Evolutionary conservation across 2,888 invertebrate genomes (phyloP).

Genomic region (Strigamia crassipes): DNA sequence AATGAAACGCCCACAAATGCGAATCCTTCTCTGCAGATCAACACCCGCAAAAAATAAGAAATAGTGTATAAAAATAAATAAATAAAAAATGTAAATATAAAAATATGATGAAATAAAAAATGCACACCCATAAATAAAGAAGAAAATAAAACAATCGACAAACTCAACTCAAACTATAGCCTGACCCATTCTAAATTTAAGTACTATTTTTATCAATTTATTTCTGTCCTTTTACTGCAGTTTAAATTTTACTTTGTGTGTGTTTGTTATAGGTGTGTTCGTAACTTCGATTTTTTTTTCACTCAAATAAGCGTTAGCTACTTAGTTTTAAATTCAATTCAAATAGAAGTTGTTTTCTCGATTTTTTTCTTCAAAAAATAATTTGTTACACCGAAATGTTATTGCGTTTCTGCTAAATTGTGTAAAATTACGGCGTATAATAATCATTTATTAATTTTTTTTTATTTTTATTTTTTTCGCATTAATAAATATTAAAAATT

Average conservation of each 20-base stretch:
- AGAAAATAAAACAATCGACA: not conserved
- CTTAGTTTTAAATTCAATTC: not conserved
- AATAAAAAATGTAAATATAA: not conserved
- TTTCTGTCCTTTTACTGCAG: constrained; percentile 9
- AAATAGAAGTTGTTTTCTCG: not conserved
- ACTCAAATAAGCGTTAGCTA: not conserved
- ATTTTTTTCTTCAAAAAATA: not conserved
- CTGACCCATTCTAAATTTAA: constrained; percentile 13
- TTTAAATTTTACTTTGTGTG: not conserved
- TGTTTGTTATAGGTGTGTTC: not conserved
- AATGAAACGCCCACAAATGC: constrained; percentile 11
- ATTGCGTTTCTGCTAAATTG: no score
- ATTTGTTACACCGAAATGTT: no score
- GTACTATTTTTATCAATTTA: not conserved
- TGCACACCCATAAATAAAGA: not conserved
- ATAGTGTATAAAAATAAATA: not conserved
- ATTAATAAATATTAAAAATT: no score
- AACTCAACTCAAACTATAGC: not conserved
- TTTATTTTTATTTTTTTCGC: not conserved
- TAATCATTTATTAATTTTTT: not conserved
- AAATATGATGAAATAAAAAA: not conserved
- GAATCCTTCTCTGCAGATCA: not conserved
- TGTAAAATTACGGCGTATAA: no score
- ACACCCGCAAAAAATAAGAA: not conserved
- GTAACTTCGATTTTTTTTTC: not conserved